Evolutionary conservation across 2,888 invertebrate genomes (phyloP), one percentile per base, ranked within the genome.

Genomic region (Thecophora atra): DNA sequence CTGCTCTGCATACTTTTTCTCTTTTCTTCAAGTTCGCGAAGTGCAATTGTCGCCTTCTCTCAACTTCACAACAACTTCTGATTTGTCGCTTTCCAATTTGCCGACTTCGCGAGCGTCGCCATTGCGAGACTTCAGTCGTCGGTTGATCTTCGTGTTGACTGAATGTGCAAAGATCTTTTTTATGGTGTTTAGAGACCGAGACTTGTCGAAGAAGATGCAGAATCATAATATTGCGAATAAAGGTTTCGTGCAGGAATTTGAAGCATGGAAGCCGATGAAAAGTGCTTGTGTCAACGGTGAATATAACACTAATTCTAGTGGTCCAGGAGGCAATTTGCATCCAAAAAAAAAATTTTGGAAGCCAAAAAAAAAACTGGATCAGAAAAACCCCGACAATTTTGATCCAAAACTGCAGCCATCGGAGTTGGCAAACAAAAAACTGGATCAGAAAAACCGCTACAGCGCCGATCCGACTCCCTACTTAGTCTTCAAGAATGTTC

Each of bases 191-290:
- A 26, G 2, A 24, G 8, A 26, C 11, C 11, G n/a, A 3, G n/a
- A 51, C 8, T 52, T 30, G 19, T n/a, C 4, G 21, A 37, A 5
- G 11, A 21, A 56, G 56, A 67, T 56, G 56, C 8, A 30, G n/a
- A 42, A n/a, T 37, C 19, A 44, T 52, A n/a, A n/a, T n/a, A 42
- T n/a, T 28, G 21, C 15, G 66, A 60, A n/a, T 15, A 47, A 52
- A 19, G 74, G 76, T 6, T 11, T 77, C 19, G 70, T 47, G 19
- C 58, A 73, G 0, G 60, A 75, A 28, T 56, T 80, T 2, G 60
- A 73, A 21, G 11, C 72, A 21, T 81, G 80, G 80, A 80, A 81
- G 76, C 81, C 81, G 1, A 81, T 81, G 81, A 74, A 73, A n/a
- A 77, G 73, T 15, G 81, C 77, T 7, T 81, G 77, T 42, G 76